Conservation (phyloP, 2,797 vertebrate species). For the Myotis myotis region DNA sequence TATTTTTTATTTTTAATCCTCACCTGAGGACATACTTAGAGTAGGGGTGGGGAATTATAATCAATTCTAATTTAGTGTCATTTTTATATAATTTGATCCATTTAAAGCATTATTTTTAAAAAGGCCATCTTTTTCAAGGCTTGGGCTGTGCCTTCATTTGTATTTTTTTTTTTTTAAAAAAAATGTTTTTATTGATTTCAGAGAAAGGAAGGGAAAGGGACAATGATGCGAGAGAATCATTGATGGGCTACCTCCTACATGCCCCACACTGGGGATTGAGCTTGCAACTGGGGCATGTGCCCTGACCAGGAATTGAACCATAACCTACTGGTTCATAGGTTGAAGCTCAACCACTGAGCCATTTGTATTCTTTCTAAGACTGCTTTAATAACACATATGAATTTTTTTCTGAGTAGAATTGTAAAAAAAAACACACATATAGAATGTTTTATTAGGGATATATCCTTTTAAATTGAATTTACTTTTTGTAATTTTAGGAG, state of each 20-base stretch:
- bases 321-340: too few species aligned
- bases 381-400: background rate
- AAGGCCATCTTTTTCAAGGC: background rate
- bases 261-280: too few species aligned
- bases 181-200: too few species aligned
- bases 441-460: background rate
- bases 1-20: background rate
- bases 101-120: constrained; percentile 48
- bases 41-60: background rate
- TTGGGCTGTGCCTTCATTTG: background rate
- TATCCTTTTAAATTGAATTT: background rate
- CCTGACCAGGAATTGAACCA: too few species aligned
- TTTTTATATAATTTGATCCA: constrained; percentile 37
- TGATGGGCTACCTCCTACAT: too few species aligned
- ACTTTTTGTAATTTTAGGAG: background rate
- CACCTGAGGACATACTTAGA: background rate
- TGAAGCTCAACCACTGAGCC: too few species aligned
- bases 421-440: background rate
- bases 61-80: background rate
- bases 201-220: too few species aligned
- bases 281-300: too few species aligned
- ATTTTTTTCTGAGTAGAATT: constrained; percentile 41
- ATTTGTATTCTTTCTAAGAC: background rate
- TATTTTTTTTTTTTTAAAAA: background rate
- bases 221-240: too few species aligned